Percentiles rank a stretch among this genome's conserved stretches.
phyloP scores from a whole-genome alignment of 2,797 vertebrate species.

The Schizopygopsis malacanthus region DNA sequence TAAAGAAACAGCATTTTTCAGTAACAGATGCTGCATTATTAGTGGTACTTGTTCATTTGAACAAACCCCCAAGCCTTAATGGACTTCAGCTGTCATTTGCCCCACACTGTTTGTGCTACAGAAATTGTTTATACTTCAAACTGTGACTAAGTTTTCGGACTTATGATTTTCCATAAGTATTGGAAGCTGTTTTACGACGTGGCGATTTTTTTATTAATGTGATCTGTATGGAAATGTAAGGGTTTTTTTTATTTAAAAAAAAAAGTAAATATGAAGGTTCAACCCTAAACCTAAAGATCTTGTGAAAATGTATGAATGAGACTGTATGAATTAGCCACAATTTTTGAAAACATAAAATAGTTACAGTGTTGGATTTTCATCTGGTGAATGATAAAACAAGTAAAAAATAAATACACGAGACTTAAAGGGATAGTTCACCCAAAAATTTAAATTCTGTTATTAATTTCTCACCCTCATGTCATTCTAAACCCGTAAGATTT shows the following conservation, averaged over 20 bases:
- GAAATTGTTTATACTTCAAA: not conserved
- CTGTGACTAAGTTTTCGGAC: not conserved
- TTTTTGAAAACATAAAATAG: no score
- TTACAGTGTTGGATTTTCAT: no score
- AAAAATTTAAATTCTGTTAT: no score
- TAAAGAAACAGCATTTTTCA: not conserved
- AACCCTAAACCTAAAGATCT: not conserved
- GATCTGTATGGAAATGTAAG: not conserved
- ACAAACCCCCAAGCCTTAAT: not conserved
- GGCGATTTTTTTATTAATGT: not conserved
- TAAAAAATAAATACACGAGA: not conserved
- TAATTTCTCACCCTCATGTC: no score
- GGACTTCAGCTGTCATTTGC: not conserved
- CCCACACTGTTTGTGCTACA: not conserved
- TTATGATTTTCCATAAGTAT: not conserved
- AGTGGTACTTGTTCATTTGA: not conserved
- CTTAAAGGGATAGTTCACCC: no score
- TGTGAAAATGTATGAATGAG: no score
- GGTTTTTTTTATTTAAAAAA: no score
- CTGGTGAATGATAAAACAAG: not conserved
- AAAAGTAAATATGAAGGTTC: not conserved
- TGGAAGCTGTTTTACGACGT: not conserved
- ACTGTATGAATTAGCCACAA: no score
- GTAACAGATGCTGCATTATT: conserved; percentile 4
- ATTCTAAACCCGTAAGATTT: no score